A percentile compares a stretch with the other conserved stretches of the same genome.
phyloP scores from a whole-genome alignment of 2,113 vertebrate species.

The Colossoma macropomum region DNA sequence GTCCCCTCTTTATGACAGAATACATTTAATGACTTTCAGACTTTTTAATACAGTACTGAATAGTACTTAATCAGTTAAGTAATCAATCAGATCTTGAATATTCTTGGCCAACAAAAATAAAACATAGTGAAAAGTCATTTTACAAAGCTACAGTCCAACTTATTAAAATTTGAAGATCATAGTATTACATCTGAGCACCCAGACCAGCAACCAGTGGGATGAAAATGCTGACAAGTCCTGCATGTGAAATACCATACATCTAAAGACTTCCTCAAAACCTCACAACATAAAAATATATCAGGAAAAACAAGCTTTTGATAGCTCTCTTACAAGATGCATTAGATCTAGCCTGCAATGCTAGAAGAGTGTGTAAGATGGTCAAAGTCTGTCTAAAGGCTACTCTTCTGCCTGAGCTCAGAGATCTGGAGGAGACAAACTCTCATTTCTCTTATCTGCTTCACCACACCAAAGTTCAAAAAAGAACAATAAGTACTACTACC shows the following conservation, averaged over 20 bases:
- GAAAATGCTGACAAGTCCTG: background rate
- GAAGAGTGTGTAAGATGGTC: background rate
- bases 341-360: too few relatives aligned
- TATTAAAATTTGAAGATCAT: background rate
- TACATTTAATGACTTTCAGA: too few relatives aligned
- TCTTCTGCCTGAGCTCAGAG: background rate
- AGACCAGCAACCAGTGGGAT: too few relatives aligned
- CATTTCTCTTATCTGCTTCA: background rate
- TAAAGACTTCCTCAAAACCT: background rate
- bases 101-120: too few relatives aligned
- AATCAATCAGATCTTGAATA: too few relatives aligned
- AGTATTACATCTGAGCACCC: too few relatives aligned
- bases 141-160: too few relatives aligned
- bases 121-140: too few relatives aligned
- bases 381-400: background rate
- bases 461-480: background rate
- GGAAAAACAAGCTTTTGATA: background rate
- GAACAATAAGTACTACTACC: background rate
- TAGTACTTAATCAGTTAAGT: too few relatives aligned
- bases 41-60: too few relatives aligned
- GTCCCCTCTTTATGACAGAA: too few relatives aligned
- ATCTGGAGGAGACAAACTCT: background rate
- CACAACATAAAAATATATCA: too few relatives aligned
- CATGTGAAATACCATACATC: background rate
- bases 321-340: background rate